phyloP scores from a whole-genome alignment of 1,140 invertebrate genomes.

The Leptinotarsa defecta region DNA sequence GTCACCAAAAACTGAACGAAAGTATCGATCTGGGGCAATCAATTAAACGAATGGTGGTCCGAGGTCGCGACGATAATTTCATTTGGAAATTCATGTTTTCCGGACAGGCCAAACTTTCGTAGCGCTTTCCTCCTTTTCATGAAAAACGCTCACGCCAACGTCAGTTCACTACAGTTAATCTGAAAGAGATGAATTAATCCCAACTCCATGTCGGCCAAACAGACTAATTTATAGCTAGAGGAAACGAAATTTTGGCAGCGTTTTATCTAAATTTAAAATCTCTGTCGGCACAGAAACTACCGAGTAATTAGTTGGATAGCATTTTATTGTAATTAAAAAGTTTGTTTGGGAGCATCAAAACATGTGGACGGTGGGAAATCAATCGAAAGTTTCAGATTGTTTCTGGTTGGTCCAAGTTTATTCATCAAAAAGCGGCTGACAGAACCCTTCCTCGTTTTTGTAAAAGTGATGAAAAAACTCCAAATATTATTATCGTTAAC shows the following conservation, averaged over 20 bases:
- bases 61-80: conserved; percentile 34
- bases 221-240: conserved; percentile 50
- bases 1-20: neutral
- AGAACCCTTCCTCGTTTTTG: too few species aligned
- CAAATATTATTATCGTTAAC: too few species aligned
- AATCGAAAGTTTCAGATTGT: neutral
- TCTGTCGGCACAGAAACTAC: conserved; percentile 48
- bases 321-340: conserved; percentile 53
- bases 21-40: conserved; percentile 17
- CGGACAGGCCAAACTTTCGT: conserved; percentile 24
- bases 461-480: too few species aligned
- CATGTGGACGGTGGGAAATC: conserved; percentile 5
- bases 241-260: conserved; percentile 55
- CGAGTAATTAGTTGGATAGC: conserved; percentile 51
- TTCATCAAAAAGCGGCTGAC: too few species aligned
- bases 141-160: conserved; percentile 49
- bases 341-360: conserved; percentile 29
- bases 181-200: conserved; percentile 56
- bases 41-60: conserved; percentile 25
- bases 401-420: too few species aligned
- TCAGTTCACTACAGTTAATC: conserved; percentile 51
- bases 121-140: conserved; percentile 37
- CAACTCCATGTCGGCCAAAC: conserved; percentile 50
- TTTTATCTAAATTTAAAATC: conserved; percentile 56
- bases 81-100: conserved; percentile 35